These are phyloP conservation scores for Rousettus leschenaultii DNA, from an alignment of 2,113 vertebrate genomes.

Conservation along the genomic window DNA sequence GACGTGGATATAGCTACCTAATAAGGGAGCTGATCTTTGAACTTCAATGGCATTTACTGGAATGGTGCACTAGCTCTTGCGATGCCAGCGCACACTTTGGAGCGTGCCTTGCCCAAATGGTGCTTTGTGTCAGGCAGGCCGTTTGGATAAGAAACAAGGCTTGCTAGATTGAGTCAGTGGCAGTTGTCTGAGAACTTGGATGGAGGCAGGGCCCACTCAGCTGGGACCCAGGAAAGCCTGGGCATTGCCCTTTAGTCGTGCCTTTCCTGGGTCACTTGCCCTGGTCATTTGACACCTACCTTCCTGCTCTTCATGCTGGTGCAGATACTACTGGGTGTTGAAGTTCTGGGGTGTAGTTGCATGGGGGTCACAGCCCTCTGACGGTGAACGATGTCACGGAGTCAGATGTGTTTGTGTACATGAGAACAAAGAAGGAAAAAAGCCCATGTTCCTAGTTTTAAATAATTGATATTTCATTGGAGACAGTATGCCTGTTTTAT, in stretches of 20 bases:
- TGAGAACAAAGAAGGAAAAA: background rate
- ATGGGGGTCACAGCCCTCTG: background rate
- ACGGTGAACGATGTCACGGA: fast-evolving
- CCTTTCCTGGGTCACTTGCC: background rate
- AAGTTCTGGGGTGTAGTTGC: background rate
- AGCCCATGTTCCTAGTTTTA: background rate
- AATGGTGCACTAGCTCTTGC: background rate
- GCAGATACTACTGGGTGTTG: background rate
- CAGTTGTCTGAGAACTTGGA: background rate
- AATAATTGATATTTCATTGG: background rate
- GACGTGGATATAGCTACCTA: background rate
- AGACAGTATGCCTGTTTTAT: background rate
- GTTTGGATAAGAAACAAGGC: background rate
- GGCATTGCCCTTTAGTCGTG: background rate
- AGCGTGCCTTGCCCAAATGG: background rate
- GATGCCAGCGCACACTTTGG: background rate
- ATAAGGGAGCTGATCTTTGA: background rate
- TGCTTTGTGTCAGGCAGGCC: background rate
- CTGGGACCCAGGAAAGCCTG: background rate
- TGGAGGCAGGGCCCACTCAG: background rate
- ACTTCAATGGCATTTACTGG: background rate
- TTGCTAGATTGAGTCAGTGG: background rate
- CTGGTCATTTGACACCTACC: background rate
- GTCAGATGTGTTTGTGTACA: background rate
- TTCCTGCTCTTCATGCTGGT: background rate